Conservation (phyloP, 2,888 invertebrate genomes). For the Sarcophaga caerulescens region DNA sequence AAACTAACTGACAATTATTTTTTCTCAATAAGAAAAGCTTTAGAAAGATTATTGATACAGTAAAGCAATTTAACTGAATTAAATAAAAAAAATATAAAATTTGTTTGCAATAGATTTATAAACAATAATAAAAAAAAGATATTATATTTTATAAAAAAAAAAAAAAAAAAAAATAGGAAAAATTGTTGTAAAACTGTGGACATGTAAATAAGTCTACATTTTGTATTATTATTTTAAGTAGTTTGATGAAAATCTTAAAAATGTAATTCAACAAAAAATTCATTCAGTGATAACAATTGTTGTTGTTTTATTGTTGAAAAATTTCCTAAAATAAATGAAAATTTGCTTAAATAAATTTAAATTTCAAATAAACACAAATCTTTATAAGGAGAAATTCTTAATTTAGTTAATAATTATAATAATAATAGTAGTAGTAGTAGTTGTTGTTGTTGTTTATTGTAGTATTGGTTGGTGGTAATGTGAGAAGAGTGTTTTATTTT, state of each 20-base stretch:
- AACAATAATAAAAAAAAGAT: neutral
- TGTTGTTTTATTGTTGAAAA: neutral
- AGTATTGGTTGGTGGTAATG: conserved; percentile 46
- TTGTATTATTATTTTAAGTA: conserved; percentile 9
- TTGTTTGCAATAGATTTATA: neutral
- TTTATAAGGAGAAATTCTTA: conserved; percentile 24
- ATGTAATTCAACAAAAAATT: conserved; percentile 56
- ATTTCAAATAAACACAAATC: conserved; percentile 38
- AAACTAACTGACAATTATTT: neutral
- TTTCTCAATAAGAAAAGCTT: no score
- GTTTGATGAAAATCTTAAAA: conserved; percentile 28
- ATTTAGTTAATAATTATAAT: conserved; percentile 30
- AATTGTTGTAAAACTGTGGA: neutral
- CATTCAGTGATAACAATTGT: conserved; percentile 20
- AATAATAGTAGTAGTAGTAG: conserved; percentile 38
- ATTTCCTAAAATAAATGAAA: conserved; percentile 22
- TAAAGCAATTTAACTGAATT: no score
- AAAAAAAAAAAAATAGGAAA: neutral
- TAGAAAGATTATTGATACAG: no score
- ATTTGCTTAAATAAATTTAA: conserved; percentile 33
- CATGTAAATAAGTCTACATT: neutral
- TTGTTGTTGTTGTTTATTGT: conserved; percentile 37
- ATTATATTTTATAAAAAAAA: neutral
- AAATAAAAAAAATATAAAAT: no score
- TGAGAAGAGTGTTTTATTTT: conserved; percentile 47